Evolutionary conservation across 1,140 invertebrate species (phyloP).

Genomic region (Lucilia sericata): DNA sequence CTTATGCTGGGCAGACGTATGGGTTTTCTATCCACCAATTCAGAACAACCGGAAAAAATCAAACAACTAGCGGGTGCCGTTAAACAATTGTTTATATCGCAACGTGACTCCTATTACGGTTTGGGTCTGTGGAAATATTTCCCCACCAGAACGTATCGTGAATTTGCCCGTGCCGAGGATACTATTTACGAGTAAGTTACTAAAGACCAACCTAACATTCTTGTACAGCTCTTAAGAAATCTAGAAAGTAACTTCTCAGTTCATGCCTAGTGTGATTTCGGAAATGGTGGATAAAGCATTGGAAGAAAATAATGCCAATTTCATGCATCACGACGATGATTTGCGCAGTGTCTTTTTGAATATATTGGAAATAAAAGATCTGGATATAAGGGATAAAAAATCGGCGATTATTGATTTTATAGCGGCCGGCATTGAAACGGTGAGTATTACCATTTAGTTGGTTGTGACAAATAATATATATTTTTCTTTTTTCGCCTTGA

Average conservation of each 20-base stretch:
- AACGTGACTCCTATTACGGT: slow-evolving; percentile 84
- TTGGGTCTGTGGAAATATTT: slow-evolving; percentile 86
- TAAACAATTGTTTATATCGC: slow-evolving; percentile 80
- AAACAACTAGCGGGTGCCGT: slow-evolving; percentile 76
- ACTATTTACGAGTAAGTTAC: slow-evolving; percentile 77
- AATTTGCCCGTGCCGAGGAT: slow-evolving; percentile 81
- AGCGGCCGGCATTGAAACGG: slow-evolving; percentile 87
- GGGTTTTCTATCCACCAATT: slow-evolving; percentile 78
- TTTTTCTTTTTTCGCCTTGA: background rate
- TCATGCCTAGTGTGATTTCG: slow-evolving; percentile 76
- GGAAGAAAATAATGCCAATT: slow-evolving; percentile 61
- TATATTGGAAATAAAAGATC: slow-evolving; percentile 76
- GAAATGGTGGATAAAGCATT: slow-evolving; percentile 78
- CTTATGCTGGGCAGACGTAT: slow-evolving; percentile 82
- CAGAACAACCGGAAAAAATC: slow-evolving; percentile 69
- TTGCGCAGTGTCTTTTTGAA: slow-evolving; percentile 79
- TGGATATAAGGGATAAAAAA: slow-evolving; percentile 85
- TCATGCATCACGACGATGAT: slow-evolving; percentile 73
- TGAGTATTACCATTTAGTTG: slow-evolving; percentile 58
- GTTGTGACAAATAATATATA: background rate
- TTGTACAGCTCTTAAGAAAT: slow-evolving; percentile 41
- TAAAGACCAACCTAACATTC: slow-evolving; percentile 5
- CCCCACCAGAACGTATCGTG: slow-evolving; percentile 78
- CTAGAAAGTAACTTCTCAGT: slow-evolving; percentile 43
- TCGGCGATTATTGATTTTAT: slow-evolving; percentile 88